These are phyloP conservation scores for Diceros bicornis DNA, from an alignment of 2,797 vertebrate genomes.

Conservation along the genomic window DNA sequence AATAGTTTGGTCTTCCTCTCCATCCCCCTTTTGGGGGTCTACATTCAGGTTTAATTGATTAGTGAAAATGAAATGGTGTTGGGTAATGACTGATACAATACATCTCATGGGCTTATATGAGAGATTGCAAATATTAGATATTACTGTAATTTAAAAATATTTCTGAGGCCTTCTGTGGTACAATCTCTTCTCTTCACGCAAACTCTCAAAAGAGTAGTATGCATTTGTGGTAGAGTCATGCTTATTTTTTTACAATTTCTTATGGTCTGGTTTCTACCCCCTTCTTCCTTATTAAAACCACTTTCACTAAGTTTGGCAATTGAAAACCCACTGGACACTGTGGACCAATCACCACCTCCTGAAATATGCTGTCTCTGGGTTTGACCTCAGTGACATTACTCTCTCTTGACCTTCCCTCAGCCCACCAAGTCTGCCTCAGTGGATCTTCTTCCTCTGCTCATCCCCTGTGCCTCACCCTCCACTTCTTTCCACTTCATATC, in stretches of 20 bases:
- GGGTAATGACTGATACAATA: not conserved
- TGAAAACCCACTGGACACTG: not conserved
- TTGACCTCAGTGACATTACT: too few relatives aligned
- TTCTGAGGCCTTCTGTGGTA: conserved; percentile 6
- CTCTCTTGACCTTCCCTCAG: not conserved
- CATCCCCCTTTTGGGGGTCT: not conserved
- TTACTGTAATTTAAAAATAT: not conserved
- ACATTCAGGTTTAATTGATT: conserved; percentile 23
- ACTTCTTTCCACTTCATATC: not conserved
- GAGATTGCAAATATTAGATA: not conserved
- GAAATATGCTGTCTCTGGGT: not conserved
- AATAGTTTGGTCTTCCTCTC: not conserved
- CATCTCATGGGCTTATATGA: not conserved
- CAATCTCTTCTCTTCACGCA: not conserved
- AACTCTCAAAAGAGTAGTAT: not conserved
- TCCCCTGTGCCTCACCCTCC: not conserved
- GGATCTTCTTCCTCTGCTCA: not conserved
- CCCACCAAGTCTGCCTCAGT: not conserved
- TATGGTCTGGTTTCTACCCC: not conserved
- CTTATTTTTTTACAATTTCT: not conserved
- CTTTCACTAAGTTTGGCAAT: not conserved
- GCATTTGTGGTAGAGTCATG: not conserved
- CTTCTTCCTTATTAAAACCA: conserved; percentile 32
- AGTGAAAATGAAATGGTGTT: not conserved
- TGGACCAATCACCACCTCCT: not conserved